Base-by-base conservation (phyloP, 2,797 vertebrate species). In the Pagetopsis macropterus region DNA sequence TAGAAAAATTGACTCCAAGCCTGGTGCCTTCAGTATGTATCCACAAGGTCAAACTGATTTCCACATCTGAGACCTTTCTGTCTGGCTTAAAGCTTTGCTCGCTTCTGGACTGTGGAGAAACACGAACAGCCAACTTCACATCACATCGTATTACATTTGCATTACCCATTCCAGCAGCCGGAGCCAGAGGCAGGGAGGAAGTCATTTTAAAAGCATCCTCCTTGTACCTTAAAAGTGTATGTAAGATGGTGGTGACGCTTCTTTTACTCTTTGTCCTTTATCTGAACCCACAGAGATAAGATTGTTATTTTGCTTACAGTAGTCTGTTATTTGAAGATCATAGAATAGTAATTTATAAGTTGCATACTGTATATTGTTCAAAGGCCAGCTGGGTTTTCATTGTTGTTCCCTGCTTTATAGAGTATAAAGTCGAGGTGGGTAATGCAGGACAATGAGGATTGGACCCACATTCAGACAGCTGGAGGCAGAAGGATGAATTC, bases 11-110 rank as follows among this genome's bases (percentile, higher is more conserved):
- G 19, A 64, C 49, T 58, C 5, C 5, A 21, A 50, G 49, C 61
- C 23, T 2, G 15, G 9, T 56, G 72, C 67, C 27, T 67, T 62
- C 23, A 44, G 31, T 59, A 48, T 3, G 2, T 19, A 52, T 58
- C 27, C 70, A 63, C 64, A 78, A 75, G 84, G 84, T 87, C 84
- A 87, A 87, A 83, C 69, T 65, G 64, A 62, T 79, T 73, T 84
- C 65, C 51, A 82, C 77, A 67, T 72, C 72, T 49, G 59, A 86
- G 69, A 86, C 76, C 79, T 80, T 80, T 76, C 63, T 66, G 56
- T 79, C 72, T 51, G 75, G 56, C 55, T 60, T 79, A 63, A 78
- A 75, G 81, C 82, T 79, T 70, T 78, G 66, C 51, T 89, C 89
- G 87, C 86, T 85, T 64, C 71, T 49, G 19, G 67, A 63, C 71